These are phyloP conservation scores for Andricus curvator DNA, from an alignment of 2,888 invertebrate genomes.

Conservation along the genomic window DNA sequence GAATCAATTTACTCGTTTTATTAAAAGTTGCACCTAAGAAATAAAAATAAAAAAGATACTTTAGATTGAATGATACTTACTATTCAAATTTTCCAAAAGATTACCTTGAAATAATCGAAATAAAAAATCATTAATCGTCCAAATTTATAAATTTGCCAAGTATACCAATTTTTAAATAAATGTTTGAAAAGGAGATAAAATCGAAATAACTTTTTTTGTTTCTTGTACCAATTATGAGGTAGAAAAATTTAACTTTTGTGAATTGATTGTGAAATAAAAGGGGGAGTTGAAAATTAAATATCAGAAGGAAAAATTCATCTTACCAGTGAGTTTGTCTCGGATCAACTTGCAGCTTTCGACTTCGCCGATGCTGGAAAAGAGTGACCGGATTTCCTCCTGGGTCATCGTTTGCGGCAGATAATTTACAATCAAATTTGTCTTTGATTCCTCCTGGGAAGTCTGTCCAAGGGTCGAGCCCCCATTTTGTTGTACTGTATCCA, in stretches of 20 bases:
- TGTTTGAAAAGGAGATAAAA: neutral
- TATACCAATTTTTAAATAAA: conserved; percentile 1
- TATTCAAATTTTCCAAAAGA: conserved; percentile 12
- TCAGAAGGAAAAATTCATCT: conserved; percentile 60
- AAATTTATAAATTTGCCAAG: conserved; percentile 9
- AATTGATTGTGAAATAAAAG: neutral
- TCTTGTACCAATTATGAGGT: neutral
- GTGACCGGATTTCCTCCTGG: conserved; percentile 98
- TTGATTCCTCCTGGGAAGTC: conserved; percentile 88
- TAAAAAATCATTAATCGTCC: conserved; percentile 9
- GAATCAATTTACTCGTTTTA: conserved; percentile 13
- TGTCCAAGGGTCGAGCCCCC: conserved; percentile 86
- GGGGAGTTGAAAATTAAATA: neutral
- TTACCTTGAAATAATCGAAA: conserved; percentile 12
- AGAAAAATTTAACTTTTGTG: neutral
- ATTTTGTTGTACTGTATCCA: conserved; percentile 90
- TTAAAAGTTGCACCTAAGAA: neutral
- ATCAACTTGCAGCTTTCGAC: conserved; percentile 99
- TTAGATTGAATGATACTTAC: conserved; percentile 6
- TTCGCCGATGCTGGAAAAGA: conserved; percentile 99
- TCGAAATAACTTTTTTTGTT: neutral
- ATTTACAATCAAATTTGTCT: conserved; percentile 99
- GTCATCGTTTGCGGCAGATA: conserved; percentile 99
- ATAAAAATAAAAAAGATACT: conserved; percentile 17
- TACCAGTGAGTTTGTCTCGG: conserved; percentile 97